A percentile compares a stretch with the other conserved stretches of the same genome.
These are phyloP conservation scores for Clarias laeviceps DNA, from an alignment of 2,797 vertebrate genomes.

Conservation along the genomic window DNA sequence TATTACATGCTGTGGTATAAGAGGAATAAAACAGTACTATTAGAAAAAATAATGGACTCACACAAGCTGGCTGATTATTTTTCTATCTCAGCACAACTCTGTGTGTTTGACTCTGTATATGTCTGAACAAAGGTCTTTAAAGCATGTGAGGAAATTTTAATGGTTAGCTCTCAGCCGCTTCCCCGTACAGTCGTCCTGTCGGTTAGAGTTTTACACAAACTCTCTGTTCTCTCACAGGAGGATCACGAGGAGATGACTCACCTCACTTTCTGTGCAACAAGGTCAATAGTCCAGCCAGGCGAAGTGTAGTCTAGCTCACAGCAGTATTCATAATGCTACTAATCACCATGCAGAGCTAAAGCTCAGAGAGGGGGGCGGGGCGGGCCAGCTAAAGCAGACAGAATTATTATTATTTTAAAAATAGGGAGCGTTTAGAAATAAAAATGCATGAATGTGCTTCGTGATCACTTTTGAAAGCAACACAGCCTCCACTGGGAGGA, in stretches of 20 bases:
- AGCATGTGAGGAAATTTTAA: neutral
- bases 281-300: neutral
- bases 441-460: neutral
- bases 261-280: neutral
- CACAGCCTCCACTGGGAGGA: neutral
- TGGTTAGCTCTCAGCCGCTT: neutral
- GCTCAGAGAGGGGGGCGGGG: neutral
- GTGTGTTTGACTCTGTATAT: neutral
- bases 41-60: neutral
- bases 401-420: neutral
- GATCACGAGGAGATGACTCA: slow-evolving; percentile 3
- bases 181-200: neutral
- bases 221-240: neutral
- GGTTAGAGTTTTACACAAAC: neutral
- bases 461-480: neutral
- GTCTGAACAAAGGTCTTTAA: neutral
- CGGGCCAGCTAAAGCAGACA: neutral
- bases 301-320: neutral
- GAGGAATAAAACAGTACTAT: neutral
- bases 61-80: neutral
- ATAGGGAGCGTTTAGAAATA: neutral
- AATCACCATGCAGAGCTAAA: neutral
- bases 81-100: neutral
- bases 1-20: neutral
- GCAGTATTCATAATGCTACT: neutral